Conservation (phyloP, 2,113 vertebrate species). For the Aptenodytes patagonicus region DNA sequence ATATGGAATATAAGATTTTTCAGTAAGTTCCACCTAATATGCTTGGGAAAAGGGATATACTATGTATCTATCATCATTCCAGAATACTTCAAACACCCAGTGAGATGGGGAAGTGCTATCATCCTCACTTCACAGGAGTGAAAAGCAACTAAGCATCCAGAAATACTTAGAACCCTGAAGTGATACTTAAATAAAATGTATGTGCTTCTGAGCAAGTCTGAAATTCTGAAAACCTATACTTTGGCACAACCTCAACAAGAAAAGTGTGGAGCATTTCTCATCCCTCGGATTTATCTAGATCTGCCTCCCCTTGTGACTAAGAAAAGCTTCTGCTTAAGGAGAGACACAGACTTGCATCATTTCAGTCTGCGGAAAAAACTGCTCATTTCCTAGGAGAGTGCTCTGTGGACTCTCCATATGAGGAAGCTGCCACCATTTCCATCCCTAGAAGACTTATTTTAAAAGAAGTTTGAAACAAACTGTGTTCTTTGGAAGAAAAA, state of each 20-base stretch:
- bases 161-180: not conserved
- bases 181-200: not conserved
- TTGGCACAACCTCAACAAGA: not conserved
- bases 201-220: not conserved
- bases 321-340: not conserved
- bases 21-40: not conserved
- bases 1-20: not conserved
- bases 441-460: not conserved
- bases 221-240: not conserved
- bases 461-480: not conserved
- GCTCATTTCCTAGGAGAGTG: not conserved
- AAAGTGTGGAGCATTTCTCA: not conserved
- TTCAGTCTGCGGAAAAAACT: not conserved
- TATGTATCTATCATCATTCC: not conserved
- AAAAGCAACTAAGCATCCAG: not conserved
- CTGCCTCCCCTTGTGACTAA: not conserved
- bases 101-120: not conserved
- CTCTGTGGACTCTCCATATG: not conserved
- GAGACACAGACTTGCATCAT: not conserved
- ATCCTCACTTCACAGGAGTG: not conserved
- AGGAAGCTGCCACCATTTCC: not conserved
- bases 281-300: not conserved
- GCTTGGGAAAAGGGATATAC: not conserved
- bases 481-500: not conserved
- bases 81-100: not conserved